Evolutionary conservation across 2,888 invertebrate species (phyloP).

Genomic region (Hedya salicella): DNA sequence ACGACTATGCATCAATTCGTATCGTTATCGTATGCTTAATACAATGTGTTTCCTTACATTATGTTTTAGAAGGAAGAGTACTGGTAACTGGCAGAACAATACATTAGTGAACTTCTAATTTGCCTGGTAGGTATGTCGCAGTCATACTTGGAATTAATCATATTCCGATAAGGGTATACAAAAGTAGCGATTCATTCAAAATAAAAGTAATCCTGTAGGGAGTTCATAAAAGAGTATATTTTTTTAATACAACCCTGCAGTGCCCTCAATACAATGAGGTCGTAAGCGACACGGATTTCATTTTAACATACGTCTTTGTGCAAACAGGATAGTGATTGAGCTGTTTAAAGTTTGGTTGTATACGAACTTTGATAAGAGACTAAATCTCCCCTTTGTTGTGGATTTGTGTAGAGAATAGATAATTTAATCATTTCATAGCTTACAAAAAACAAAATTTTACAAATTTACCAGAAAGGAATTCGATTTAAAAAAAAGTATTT

Average conservation of each 20-base stretch:
- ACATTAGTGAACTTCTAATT: too few relatives aligned
- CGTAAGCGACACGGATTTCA: not conserved
- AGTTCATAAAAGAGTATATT: constrained; percentile 43
- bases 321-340: constrained; percentile 6
- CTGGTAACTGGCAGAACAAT: too few relatives aligned
- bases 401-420: constrained; percentile 5
- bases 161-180: not conserved
- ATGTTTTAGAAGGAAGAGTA: too few relatives aligned
- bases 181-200: not conserved
- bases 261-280: not conserved
- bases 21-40: too few relatives aligned
- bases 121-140: too few relatives aligned
- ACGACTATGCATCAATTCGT: too few relatives aligned
- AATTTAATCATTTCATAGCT: not conserved
- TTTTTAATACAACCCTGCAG: constrained; percentile 13
- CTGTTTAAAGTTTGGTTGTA: constrained; percentile 20
- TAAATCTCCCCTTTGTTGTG: constrained; percentile 12
- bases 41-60: too few relatives aligned
- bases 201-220: constrained; percentile 24
- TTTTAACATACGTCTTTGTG: not conserved
- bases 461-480: too few relatives aligned
- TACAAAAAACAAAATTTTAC: too few relatives aligned
- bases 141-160: not conserved
- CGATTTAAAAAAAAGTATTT: too few relatives aligned
- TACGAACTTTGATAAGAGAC: not conserved